Base-by-base conservation (phyloP, 2,797 vertebrate genomes). In the Echiichthys vipera region DNA sequence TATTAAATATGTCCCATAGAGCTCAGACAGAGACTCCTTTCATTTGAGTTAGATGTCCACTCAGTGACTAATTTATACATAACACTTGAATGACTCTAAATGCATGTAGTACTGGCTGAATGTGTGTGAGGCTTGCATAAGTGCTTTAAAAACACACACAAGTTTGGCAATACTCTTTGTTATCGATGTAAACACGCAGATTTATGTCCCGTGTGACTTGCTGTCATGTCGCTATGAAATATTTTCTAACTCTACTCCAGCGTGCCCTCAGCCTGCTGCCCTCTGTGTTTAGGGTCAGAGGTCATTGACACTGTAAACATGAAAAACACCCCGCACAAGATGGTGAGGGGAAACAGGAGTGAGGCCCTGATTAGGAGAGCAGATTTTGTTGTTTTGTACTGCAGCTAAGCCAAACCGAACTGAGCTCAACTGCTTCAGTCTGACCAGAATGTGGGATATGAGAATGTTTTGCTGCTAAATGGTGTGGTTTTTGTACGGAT, bases 251-350 rank as follows among this genome's bases (percentile, higher is more conserved):
- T 68, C 61, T 47, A 2, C 58, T 54, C 20, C n/a, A 24, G 58
- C 46, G 46, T 40, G 62, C 72, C 71, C 55, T 77, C 73, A 37
- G 73, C 54, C 56, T 42, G 57, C 66, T 68, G 73, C 63, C 51
- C 68, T 57, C 69, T 56, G 61, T 69, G 66, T 69, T 76, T n/a
- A 17, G 69, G 81, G 74, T 86, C 84, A 79, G 68, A 86, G 69
- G 84, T 80, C 79, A 57, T 58, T 17, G 65, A 81, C 83, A 80
- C 67, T 54, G 55, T 74, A 82, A 86, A 80, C 71, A 84, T 71
- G 69, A 56, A 65, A 57, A 84, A 77, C 71, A 69, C 57, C 64
- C 43, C 34, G 53, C 56, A 56, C 53, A 34, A 71, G 71, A 29
- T 40, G 3, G 55, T n/a, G n/a, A n/a, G 63, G 51, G 58, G 73